Conservation (phyloP, 2,888 invertebrate species). For the Cabera pusaria region DNA sequence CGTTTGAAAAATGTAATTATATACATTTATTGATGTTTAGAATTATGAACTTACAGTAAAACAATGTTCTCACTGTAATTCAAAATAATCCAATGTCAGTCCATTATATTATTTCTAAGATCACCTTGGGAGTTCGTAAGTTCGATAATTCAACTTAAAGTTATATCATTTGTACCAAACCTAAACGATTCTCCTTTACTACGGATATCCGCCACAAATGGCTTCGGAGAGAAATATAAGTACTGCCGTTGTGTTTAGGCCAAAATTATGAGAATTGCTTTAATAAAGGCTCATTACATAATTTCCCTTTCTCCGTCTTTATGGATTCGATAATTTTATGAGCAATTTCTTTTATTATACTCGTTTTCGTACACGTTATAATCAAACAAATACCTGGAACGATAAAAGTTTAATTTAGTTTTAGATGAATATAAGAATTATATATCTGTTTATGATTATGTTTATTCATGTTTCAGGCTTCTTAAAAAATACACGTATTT, state of each 20-base stretch:
- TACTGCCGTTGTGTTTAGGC: constrained; percentile 45
- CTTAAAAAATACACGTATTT: too few species aligned
- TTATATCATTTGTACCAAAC: constrained; percentile 37
- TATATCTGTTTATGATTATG: too few species aligned
- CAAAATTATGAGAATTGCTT: constrained; percentile 46
- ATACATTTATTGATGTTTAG: too few species aligned
- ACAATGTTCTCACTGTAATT: too few species aligned
- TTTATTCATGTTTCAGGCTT: too few species aligned
- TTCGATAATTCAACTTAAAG: constrained; percentile 3
- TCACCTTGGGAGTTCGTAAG: not conserved
- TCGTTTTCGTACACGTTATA: too few species aligned
- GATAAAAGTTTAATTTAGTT: too few species aligned
- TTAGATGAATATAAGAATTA: too few species aligned
- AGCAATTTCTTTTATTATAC: constrained; percentile 9
- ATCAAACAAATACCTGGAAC: too few species aligned
- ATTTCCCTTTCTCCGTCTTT: constrained; percentile 22
- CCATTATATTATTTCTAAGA: not conserved
- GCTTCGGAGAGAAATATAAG: constrained; percentile 54
- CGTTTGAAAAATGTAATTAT: too few species aligned
- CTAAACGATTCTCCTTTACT: constrained; percentile 46
- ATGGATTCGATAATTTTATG: constrained; percentile 13
- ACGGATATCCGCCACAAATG: constrained; percentile 61
- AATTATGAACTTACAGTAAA: too few species aligned
- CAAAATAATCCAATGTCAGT: too few species aligned
- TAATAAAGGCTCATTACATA: constrained; percentile 42